Conservation (phyloP, 2,797 vertebrate genomes). For the Poeciliopsis paucimaculata region DNA sequence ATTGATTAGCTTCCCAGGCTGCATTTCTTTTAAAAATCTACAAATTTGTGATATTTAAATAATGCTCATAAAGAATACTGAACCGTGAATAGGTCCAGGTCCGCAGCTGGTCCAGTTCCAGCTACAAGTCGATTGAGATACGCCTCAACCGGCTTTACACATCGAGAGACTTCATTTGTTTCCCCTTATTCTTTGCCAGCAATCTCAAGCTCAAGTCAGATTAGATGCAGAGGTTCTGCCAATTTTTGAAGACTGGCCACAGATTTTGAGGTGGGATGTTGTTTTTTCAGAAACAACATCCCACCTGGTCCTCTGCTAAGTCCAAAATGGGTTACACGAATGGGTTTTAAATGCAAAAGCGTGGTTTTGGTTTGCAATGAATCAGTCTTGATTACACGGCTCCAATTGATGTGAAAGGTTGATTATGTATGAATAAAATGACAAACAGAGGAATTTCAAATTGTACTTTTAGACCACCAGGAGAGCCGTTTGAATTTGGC, state of each 20-base stretch:
- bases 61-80: background rate
- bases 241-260: background rate
- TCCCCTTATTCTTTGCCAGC: background rate
- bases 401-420: conserved; percentile 1
- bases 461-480: conserved; percentile 1
- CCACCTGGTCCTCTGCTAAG: background rate
- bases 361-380: background rate
- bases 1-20: too few relatives aligned
- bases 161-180: background rate
- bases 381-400: background rate
- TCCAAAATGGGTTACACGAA: background rate
- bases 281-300: background rate
- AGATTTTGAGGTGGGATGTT: background rate
- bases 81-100: background rate
- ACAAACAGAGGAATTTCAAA: background rate
- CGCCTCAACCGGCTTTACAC: background rate
- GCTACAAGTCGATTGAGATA: background rate
- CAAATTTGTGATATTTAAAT: background rate
- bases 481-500: conserved; percentile 1
- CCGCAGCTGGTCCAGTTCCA: background rate
- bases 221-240: background rate
- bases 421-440: background rate
- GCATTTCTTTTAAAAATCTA: too few relatives aligned
- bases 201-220: background rate
- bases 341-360: background rate